A percentile compares a stretch with the other conserved stretches of the same genome.
phyloP scores from a whole-genome alignment of 2,113 vertebrate species.

The Sinosuthora webbiana region DNA sequence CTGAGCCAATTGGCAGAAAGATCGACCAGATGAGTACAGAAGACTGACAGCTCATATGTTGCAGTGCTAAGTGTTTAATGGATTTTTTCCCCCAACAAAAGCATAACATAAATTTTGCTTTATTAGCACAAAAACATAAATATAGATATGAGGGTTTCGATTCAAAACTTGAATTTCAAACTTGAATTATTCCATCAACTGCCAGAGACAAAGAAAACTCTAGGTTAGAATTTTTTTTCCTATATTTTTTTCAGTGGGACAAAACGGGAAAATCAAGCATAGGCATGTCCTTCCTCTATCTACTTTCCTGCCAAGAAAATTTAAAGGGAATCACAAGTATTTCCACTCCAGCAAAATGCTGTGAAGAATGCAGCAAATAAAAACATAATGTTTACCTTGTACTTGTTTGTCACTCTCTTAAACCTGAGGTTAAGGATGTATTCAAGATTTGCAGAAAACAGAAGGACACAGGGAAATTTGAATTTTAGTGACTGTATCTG shows the following conservation, averaged over 20 bases:
- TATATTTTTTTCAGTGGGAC: neutral
- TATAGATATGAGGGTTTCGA: neutral
- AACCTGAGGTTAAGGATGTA: neutral
- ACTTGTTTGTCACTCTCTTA: neutral
- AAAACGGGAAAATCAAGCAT: neutral
- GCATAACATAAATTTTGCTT: neutral
- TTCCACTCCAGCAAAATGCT: neutral
- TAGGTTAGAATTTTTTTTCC: neutral
- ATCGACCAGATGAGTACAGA: neutral
- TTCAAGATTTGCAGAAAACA: neutral
- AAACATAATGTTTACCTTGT: neutral
- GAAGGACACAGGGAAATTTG: neutral
- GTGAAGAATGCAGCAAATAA: neutral
- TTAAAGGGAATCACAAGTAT: neutral
- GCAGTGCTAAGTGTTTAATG: neutral
- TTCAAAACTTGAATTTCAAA: neutral
- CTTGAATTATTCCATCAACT: neutral
- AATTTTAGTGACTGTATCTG: neutral
- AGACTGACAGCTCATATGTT: neutral
- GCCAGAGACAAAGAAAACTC: neutral
- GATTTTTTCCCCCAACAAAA: neutral
- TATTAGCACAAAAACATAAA: neutral
- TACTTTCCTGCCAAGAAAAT: neutral
- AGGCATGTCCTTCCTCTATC: neutral
- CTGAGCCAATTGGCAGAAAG: neutral